Evolutionary conservation across 2,888 invertebrate genomes (phyloP).

Genomic region (Philaethria dido): DNA sequence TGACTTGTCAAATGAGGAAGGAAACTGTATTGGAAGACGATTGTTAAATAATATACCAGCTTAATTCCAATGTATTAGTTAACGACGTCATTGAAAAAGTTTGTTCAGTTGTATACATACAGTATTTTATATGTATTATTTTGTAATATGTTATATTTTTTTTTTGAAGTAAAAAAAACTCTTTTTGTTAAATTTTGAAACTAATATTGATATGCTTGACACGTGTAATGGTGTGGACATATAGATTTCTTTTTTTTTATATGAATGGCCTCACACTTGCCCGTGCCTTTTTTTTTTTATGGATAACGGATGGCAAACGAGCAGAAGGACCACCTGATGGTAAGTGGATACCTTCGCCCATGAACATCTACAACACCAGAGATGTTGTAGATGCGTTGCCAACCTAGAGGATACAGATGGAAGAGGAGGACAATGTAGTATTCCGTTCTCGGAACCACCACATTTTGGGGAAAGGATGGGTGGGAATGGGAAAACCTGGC

Average conservation of each 20-base stretch:
- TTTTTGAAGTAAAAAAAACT: not conserved
- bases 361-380: too few species aligned
- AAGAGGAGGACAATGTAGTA: too few species aligned
- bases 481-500: too few species aligned
- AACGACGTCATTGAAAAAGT: not conserved
- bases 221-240: not conserved
- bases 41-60: conserved; percentile 2
- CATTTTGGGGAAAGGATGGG: too few species aligned
- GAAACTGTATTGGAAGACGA: not conserved
- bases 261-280: too few species aligned
- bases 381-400: too few species aligned
- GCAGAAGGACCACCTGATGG: too few species aligned
- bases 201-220: not conserved
- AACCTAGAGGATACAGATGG: too few species aligned
- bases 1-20: conserved; percentile 20
- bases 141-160: not conserved
- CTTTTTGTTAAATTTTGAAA: not conserved
- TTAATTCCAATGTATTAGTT: not conserved
- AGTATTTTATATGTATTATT: not conserved
- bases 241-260: not conserved
- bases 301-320: too few species aligned
- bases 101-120: conserved; percentile 6
- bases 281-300: too few species aligned
- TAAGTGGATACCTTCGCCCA: too few species aligned
- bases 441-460: too few species aligned